Conservation (phyloP, 1,140 invertebrate species). For the Heliconius nattereri region DNA sequence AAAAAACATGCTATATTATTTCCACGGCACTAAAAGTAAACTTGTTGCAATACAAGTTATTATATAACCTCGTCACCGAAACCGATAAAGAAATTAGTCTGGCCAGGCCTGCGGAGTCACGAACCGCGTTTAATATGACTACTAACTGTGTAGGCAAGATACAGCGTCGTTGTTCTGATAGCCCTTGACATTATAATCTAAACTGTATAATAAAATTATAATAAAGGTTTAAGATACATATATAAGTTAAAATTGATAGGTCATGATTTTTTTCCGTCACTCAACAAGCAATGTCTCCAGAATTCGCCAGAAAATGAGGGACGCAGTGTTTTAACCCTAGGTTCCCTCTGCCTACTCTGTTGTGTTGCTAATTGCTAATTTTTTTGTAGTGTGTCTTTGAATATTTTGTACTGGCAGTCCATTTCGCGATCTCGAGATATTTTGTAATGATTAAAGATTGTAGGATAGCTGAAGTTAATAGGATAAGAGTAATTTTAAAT, state of each 20-base stretch:
- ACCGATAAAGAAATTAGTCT: neutral
- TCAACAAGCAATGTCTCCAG: no score
- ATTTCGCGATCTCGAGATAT: neutral
- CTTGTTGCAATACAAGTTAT: neutral
- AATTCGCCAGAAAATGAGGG: no score
- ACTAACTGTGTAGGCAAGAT: neutral
- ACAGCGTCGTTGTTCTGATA: neutral
- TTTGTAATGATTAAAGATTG: neutral
- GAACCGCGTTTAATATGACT: neutral
- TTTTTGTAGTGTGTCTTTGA: neutral
- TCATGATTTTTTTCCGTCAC: neutral
- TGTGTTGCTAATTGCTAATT: no score
- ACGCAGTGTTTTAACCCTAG: no score
- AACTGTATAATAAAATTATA: conserved; percentile 2
- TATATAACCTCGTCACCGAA: neutral
- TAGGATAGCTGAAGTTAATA: neutral
- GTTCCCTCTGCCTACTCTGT: no score
- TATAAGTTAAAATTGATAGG: neutral
- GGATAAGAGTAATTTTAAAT: neutral
- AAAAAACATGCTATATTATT: neutral
- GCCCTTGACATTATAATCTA: conserved; percentile 15
- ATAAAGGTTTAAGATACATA: neutral
- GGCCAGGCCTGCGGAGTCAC: neutral
- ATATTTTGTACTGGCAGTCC: neutral
- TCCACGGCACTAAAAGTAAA: neutral